Evolutionary conservation across 2,888 invertebrate genomes (phyloP).

Genomic region (Biston stratarius): DNA sequence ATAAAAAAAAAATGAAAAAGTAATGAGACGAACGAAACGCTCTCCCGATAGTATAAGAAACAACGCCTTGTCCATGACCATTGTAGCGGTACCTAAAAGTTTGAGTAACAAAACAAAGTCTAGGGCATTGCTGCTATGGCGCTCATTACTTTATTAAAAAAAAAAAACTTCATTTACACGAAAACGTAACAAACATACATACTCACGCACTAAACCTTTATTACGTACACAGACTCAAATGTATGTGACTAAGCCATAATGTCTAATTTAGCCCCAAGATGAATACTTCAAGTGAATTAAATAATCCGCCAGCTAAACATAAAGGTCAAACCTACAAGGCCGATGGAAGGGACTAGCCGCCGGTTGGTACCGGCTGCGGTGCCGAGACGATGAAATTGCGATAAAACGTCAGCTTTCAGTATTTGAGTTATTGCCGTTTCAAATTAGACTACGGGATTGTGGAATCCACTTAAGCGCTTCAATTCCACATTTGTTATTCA

Average conservation of each 20-base stretch:
- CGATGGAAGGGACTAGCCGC: constrained; percentile 75
- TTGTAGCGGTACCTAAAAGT: too few relatives aligned
- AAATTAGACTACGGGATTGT: constrained; percentile 44
- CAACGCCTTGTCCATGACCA: too few relatives aligned
- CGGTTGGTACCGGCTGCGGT: constrained; percentile 68
- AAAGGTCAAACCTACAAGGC: constrained; percentile 82
- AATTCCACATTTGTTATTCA: too few relatives aligned
- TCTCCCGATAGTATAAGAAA: not conserved
- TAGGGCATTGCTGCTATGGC: not conserved
- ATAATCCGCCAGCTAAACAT: constrained; percentile 59
- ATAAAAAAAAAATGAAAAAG: too few relatives aligned
- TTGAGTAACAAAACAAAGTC: too few relatives aligned
- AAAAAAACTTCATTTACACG: too few relatives aligned
- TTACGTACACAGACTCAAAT: too few relatives aligned
- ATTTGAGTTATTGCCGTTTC: constrained; percentile 66
- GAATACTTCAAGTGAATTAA: constrained; percentile 22
- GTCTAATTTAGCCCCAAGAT: constrained; percentile 8
- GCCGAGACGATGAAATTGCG: constrained; percentile 69
- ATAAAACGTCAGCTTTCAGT: constrained; percentile 70
- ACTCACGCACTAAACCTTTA: too few relatives aligned
- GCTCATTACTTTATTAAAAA: too few relatives aligned
- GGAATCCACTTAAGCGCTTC: not conserved
- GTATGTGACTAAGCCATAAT: not conserved
- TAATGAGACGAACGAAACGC: too few relatives aligned
- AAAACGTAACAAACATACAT: too few relatives aligned